Evolutionary conservation across 1,140 invertebrate species (phyloP), one percentile per base, ranked within the genome.

Genomic region (Stegodyphus mimosarum): DNA sequence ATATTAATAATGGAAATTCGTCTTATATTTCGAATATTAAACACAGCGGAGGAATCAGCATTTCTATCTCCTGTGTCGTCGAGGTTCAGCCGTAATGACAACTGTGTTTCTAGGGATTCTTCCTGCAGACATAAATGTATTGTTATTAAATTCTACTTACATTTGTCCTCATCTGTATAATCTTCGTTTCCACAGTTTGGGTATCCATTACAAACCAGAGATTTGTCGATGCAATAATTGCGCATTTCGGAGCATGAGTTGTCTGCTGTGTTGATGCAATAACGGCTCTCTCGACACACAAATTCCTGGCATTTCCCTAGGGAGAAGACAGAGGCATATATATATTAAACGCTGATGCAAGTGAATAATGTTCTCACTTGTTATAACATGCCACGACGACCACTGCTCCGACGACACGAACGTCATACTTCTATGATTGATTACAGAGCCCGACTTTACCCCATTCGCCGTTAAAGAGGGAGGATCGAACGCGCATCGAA

Each of bases 161-260:
- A 91, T 87, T 88, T 88, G 50, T 89, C 88, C 80, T 91, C 90
- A 85, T 91, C 90, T 15, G 85, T 88, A 18, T 87, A 86, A 73
- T 91, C 90, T 70, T 87, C 87, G 48, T 90, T 90, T 13, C 89
- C 88, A 83, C 90, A 91, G 71, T 91, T 90, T 7, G 88, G 88
- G 17, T 90, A 81, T 66, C 90, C 89, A 86, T 91, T 88, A 69
- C 90, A 91, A 6, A 90, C 88, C 6, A 90, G 87, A 6, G 89
- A 88, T 7, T 84, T 87, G 55, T 90, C 88, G 52, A 90, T 90
- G 72, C 90, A 91, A 71, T 90, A 90, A 18, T 89, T 88, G 48
- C 88, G 71, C 10, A 88, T 86, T 17, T 89, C 87, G 3, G 87
- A 86, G 52, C 90, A 90, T 5, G 85, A 86, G n/a, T 86, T 87